These are phyloP conservation scores for Beris morrisii DNA, from an alignment of 2,888 invertebrate genomes.

Conservation along the genomic window DNA sequence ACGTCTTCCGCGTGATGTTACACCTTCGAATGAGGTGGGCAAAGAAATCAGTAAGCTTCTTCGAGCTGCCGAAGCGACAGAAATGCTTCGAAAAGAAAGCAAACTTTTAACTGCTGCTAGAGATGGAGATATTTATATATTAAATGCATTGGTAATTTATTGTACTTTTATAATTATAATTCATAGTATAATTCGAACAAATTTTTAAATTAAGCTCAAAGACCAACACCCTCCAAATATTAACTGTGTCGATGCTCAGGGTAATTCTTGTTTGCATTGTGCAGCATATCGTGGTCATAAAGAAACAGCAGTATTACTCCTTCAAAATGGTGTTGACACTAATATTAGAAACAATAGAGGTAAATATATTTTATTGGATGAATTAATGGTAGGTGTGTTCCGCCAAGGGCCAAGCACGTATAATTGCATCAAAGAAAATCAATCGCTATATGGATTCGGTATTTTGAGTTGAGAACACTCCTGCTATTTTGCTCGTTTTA, in stretches of 20 bases:
- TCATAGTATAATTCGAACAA: background rate
- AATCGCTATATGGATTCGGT: no score
- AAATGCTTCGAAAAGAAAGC: slow-evolving; percentile 60
- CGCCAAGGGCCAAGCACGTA: no score
- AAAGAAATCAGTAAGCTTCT: slow-evolving; percentile 59
- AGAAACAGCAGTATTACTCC: slow-evolving; percentile 63
- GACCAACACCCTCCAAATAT: slow-evolving; percentile 62
- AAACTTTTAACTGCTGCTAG: slow-evolving; percentile 63
- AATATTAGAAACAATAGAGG: slow-evolving; percentile 64
- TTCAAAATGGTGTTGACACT: slow-evolving; percentile 69
- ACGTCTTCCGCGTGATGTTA: slow-evolving; percentile 61
- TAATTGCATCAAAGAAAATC: no score
- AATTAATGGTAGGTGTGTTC: background rate
- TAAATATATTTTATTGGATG: slow-evolving; percentile 44
- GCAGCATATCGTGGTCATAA: slow-evolving; percentile 68
- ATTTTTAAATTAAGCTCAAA: slow-evolving; percentile 58
- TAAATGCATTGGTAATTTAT: slow-evolving; percentile 62
- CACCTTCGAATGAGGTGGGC: slow-evolving; percentile 60
- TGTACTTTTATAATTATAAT: background rate
- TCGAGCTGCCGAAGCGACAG: slow-evolving; percentile 64
- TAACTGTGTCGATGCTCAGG: slow-evolving; percentile 65
- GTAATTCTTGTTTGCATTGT: slow-evolving; percentile 68
- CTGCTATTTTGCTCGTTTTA: background rate
- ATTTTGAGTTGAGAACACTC: no score
- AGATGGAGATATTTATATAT: slow-evolving; percentile 61